These are phyloP conservation scores for Phyllopteryx taeniolatus DNA, from an alignment of 2,113 vertebrate genomes.

Conservation along the genomic window DNA sequence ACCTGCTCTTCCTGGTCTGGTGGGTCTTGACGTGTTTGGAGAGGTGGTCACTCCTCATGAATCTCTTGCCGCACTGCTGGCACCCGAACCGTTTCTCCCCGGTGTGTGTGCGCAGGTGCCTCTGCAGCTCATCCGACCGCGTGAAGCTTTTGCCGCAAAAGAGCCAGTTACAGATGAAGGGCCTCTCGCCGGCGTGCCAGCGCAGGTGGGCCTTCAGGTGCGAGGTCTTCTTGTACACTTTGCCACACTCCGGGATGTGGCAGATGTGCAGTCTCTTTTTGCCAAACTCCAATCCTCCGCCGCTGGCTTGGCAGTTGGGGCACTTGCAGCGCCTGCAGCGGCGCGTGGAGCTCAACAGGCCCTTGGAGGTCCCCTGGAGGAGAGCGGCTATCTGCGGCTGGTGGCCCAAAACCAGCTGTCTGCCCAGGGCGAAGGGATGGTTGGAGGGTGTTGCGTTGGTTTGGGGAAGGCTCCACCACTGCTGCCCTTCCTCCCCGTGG, in stretches of 20 bases:
- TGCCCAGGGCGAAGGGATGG: slow-evolving; percentile 75
- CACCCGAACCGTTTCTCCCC: slow-evolving; percentile 85
- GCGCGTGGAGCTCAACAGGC: slow-evolving; percentile 76
- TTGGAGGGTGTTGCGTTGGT: slow-evolving; percentile 58
- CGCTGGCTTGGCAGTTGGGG: slow-evolving; percentile 80
- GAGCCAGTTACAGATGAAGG: slow-evolving; percentile 86
- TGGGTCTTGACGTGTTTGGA: slow-evolving; percentile 86
- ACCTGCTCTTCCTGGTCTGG: slow-evolving; percentile 76
- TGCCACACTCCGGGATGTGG: slow-evolving; percentile 83
- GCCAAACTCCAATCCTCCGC: slow-evolving; percentile 73
- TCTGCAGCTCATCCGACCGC: slow-evolving; percentile 82
- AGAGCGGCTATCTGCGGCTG: slow-evolving; percentile 81
- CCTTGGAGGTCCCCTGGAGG: slow-evolving; percentile 79
- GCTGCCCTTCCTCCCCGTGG: slow-evolving; percentile 75
- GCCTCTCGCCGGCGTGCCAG: slow-evolving; percentile 84
- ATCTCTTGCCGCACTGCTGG: slow-evolving; percentile 81
- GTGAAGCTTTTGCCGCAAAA: slow-evolving; percentile 87
- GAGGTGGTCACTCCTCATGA: slow-evolving; percentile 85
- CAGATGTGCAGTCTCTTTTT: slow-evolving; percentile 84
- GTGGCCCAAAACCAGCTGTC: slow-evolving; percentile 78
- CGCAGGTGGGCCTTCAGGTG: slow-evolving; percentile 86
- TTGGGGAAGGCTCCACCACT: slow-evolving; percentile 84
- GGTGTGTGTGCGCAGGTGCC: slow-evolving; percentile 85
- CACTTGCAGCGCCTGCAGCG: slow-evolving; percentile 83
- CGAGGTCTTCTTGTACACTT: slow-evolving; percentile 87